Base-by-base conservation (phyloP, 1,140 invertebrate genomes). In the Paralvinella palmiformis region DNA sequence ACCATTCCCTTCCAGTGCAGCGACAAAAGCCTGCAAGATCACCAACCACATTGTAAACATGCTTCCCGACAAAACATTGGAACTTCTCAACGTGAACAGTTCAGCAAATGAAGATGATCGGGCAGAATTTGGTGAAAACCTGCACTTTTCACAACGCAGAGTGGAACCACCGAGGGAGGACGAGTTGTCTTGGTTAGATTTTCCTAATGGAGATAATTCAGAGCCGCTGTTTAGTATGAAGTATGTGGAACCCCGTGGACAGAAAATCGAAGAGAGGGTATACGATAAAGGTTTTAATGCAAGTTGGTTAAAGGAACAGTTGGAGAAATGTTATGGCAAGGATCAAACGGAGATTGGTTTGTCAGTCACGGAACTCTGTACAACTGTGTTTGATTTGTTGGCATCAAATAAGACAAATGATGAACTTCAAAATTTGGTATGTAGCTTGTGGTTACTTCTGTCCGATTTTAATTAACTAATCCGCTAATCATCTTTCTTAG, bases 371-470 rank as follows among this genome's bases (percentile, higher is more conserved):
- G 73, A 78, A 35, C 52, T 80, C 15, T 68, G 71, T 22, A 60
- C 71, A 1, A 74, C 71, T 27, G 65, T 79, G 29, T 76, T 75
- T 73, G 74, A 77, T 68, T 70, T 81, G 35, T 64, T 82, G 15
- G 67, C 62, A 15, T 76, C 78, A 1, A 48, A 70, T 22, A 74
- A 73, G 52, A 69, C 70, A 20, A 75, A 87, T 73, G 87, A 90
- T 71, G 88, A 90, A 73, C 77, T 93, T 62, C 89, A 94, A 75
- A 90, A 89, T 81, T 91, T 93, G 71, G 83, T 83, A 71, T 62
- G 66, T 68, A 45, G 27, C 44, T 10, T 3, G 20, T 3, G n/a
- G 27, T 52, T 27, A 48, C 27, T 48, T 22, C 27, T 48, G 17
- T 48, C 27, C 20, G 20, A 17, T 48, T 48, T n/a, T 48, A 48